Percentiles rank a stretch among this genome's conserved stretches.
Conservation (phyloP, 2,113 vertebrate species). For the Prunella himalayana region DNA sequence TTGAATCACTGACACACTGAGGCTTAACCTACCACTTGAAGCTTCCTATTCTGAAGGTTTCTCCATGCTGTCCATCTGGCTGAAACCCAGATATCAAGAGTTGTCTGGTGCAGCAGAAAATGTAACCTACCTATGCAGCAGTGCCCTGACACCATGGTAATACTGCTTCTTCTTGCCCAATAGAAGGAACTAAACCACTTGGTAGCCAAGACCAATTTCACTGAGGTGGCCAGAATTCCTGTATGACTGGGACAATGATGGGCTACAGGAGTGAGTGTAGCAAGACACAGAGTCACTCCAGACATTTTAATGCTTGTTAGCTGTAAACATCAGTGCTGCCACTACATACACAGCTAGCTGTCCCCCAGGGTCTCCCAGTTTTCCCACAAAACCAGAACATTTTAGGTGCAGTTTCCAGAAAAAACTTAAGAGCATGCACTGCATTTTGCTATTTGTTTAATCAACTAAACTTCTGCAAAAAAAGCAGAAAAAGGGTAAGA, state of each 20-base stretch:
- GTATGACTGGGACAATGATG: not conserved
- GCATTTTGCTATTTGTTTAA: not conserved
- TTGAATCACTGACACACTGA: not conserved
- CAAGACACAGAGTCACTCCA: not conserved
- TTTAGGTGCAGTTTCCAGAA: not conserved
- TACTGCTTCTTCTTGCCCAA: not conserved
- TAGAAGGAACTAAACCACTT: not conserved
- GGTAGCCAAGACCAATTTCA: not conserved
- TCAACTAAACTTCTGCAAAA: not conserved
- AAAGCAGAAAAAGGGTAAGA: not conserved
- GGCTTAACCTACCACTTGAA: not conserved
- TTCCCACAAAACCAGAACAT: not conserved
- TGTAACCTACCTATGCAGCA: not conserved
- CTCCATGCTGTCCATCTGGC: not conserved
- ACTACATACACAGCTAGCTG: not conserved
- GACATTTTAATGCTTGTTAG: not conserved
- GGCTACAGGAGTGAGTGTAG: not conserved
- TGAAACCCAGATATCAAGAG: not conserved
- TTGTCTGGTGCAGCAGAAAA: not conserved
- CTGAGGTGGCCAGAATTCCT: not conserved
- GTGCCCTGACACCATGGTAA: not conserved
- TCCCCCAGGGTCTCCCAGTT: not conserved
- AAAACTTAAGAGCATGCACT: not conserved
- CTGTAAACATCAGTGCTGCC: not conserved
- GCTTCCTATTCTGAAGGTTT: not conserved